Conservation (phyloP, 2,888 invertebrate species). For the Caenorhabditis uteleia region DNA sequence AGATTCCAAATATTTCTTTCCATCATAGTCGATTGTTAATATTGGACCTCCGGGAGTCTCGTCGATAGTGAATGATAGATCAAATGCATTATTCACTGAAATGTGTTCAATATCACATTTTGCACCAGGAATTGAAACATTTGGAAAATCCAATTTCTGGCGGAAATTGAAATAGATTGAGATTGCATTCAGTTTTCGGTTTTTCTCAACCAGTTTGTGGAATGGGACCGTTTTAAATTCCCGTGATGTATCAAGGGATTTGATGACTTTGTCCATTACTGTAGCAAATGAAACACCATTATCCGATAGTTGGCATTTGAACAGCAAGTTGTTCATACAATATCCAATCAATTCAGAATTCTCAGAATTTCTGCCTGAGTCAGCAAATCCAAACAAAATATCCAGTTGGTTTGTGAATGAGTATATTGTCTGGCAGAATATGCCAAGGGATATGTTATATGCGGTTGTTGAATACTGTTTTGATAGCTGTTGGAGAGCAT, state of each 20-base stretch:
- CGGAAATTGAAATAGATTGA: slow-evolving; percentile 50
- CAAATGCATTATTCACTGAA: slow-evolving; percentile 59
- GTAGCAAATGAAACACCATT: slow-evolving; percentile 1
- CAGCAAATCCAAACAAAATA: slow-evolving; percentile 49
- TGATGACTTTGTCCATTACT: slow-evolving; percentile 17
- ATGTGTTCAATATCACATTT: slow-evolving; percentile 48
- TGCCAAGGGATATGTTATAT: slow-evolving; percentile 6
- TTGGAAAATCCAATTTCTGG: slow-evolving; percentile 61
- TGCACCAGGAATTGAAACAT: slow-evolving; percentile 40
- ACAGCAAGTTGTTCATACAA: slow-evolving; percentile 58
- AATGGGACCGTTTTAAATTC: slow-evolving; percentile 34
- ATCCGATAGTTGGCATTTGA: slow-evolving; percentile 4
- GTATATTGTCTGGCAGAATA: slow-evolving; percentile 15
- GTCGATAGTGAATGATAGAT: slow-evolving; percentile 62
- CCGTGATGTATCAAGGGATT: slow-evolving; percentile 21
- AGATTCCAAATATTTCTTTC: slow-evolving; percentile 23
- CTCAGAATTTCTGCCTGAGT: slow-evolving; percentile 52
- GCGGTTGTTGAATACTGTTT: slow-evolving; percentile 3
- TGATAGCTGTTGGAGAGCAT: not conserved
- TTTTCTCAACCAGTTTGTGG: slow-evolving; percentile 30
- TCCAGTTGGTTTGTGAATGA: slow-evolving; percentile 9
- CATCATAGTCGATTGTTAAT: slow-evolving; percentile 56
- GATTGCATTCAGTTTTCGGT: slow-evolving; percentile 12
- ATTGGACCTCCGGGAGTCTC: slow-evolving; percentile 45
- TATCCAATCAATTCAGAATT: slow-evolving; percentile 58